phyloP scores from a whole-genome alignment of 2,797 vertebrate species.

The Coilia nasus region DNA sequence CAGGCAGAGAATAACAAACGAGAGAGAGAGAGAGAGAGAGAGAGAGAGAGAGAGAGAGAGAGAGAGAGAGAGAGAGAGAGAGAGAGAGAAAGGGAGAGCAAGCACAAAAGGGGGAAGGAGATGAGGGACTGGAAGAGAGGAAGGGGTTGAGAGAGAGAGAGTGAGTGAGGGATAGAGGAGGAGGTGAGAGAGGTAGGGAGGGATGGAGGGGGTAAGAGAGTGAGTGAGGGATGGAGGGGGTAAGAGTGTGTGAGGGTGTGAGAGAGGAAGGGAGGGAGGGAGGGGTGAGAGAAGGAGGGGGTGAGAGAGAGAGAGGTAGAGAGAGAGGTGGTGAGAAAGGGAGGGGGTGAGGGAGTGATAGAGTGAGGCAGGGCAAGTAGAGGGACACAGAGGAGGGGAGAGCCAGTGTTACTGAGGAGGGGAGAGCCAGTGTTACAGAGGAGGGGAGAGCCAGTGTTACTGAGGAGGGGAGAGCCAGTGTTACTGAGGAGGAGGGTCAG shows the following conservation, averaged over 20 bases:
- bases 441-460: no score
- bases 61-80: conserved; percentile 22
- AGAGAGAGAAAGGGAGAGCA: not conserved
- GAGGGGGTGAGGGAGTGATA: no score
- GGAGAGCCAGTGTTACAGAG: no score
- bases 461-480: no score
- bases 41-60: conserved; percentile 48
- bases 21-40: conserved; percentile 47
- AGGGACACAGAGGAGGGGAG: not conserved
- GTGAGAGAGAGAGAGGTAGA: no score
- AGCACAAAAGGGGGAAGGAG: not conserved
- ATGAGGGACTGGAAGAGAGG: conserved; percentile 23
- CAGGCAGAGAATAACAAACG: conserved; percentile 19
- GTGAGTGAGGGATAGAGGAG: no score
- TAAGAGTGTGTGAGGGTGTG: no score
- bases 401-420: no score
- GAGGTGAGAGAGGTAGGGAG: not conserved
- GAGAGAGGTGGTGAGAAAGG: no score
- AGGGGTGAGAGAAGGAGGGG: no score
- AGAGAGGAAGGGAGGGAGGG: no score
- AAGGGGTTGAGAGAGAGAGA: conserved; percentile 22
- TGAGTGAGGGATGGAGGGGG: not conserved
- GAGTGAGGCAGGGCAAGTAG: not conserved
- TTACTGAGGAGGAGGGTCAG: no score
- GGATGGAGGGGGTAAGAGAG: not conserved